A percentile compares a stretch with the other conserved stretches of the same genome.
These are phyloP conservation scores for Ditylenchus weischeri DNA, from an alignment of 2,888 invertebrate genomes.

Conservation along the genomic window DNA sequence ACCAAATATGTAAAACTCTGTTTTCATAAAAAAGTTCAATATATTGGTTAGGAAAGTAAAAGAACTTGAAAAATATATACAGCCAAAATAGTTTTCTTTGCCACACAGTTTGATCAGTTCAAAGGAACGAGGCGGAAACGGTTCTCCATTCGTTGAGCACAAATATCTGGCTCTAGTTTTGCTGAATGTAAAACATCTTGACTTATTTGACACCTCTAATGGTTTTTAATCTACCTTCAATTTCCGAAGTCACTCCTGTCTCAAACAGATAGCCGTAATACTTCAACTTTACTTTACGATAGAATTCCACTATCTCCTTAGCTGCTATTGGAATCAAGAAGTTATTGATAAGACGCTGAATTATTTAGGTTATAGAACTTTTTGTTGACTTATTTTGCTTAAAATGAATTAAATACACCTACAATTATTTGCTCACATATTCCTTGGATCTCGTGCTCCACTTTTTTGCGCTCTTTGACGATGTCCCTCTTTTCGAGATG, in stretches of 20 bases:
- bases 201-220: no score
- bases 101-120: no score
- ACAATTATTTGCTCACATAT: conserved; percentile 3
- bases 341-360: not conserved
- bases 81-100: no score
- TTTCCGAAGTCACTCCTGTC: not conserved
- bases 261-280: not conserved
- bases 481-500: not conserved
- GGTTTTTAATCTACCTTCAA: not conserved
- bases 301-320: not conserved
- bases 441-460: not conserved
- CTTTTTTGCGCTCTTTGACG: not conserved
- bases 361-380: not conserved
- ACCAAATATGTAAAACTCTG: no score
- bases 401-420: no score
- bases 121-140: no score
- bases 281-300: not conserved
- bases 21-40: no score
- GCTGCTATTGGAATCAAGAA: not conserved
- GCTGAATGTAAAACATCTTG: no score
- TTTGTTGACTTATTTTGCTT: not conserved
- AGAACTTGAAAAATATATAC: no score
- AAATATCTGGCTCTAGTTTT: no score
- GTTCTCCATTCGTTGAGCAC: no score
- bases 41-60: no score